phyloP scores from a whole-genome alignment of 1,140 invertebrate species.

The Bombus confusus region DNA sequence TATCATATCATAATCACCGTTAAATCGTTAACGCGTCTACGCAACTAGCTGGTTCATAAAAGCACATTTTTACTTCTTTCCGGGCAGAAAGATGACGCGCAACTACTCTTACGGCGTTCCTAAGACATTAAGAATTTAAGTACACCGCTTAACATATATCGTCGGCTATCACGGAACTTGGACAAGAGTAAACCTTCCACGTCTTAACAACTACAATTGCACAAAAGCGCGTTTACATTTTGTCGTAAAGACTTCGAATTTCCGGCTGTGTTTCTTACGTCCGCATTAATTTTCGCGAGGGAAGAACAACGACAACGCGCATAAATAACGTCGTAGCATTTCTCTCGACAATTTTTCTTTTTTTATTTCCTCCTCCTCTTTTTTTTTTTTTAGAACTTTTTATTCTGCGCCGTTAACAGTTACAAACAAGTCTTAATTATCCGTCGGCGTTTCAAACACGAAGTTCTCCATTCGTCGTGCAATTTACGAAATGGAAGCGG shows the following conservation, averaged over 20 bases:
- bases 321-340: background rate
- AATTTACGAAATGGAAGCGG: slow-evolving; percentile 39
- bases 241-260: background rate
- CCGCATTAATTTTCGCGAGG: background rate
- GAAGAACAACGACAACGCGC: background rate
- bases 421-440: slow-evolving; percentile 15
- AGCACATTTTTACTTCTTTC: too few relatives aligned
- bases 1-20: too few relatives aligned
- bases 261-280: background rate
- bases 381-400: too few relatives aligned
- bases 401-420: background rate
- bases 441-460: background rate
- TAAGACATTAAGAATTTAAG: background rate
- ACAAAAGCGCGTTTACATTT: background rate
- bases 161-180: background rate
- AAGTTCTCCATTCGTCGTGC: background rate
- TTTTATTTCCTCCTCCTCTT: background rate
- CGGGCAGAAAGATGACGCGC: background rate
- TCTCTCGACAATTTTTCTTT: background rate
- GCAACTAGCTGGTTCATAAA: background rate
- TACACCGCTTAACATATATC: background rate
- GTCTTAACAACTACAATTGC: background rate
- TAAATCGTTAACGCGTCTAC: too few relatives aligned
- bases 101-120: background rate
- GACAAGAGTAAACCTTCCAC: background rate